phyloP scores from a whole-genome alignment of 2,888 invertebrate genomes.

The Thysanoteuthis rhombus region DNA sequence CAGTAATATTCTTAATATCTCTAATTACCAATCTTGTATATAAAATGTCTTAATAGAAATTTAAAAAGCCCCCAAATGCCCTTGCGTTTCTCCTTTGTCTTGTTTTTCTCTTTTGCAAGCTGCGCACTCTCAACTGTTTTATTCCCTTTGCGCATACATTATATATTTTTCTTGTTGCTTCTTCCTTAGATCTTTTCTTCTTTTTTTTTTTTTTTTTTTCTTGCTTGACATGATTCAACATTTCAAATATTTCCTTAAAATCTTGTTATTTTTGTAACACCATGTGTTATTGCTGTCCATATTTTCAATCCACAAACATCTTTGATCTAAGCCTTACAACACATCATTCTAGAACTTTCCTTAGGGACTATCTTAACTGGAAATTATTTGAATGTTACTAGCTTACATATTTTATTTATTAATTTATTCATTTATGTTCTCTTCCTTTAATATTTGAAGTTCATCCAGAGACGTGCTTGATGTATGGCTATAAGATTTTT shows the following conservation, averaged over 20 bases:
- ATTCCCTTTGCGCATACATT: conserved; percentile 12
- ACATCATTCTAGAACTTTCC: background rate
- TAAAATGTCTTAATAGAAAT: background rate
- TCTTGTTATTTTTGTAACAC: background rate
- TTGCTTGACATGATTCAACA: background rate
- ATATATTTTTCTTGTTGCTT: background rate
- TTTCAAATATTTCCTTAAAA: background rate
- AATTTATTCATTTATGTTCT: background rate
- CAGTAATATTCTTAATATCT: background rate
- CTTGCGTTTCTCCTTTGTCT: background rate
- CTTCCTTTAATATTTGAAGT: background rate
- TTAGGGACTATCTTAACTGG: background rate
- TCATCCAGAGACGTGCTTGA: background rate
- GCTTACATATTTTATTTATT: background rate
- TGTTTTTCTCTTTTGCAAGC: background rate
- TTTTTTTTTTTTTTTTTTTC: background rate
- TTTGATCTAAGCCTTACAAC: background rate
- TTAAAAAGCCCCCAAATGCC: too few species aligned
- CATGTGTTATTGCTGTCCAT: background rate
- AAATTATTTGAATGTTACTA: background rate
- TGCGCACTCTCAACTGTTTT: background rate
- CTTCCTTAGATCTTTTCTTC: background rate
- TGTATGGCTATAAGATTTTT: background rate
- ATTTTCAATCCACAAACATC: background rate
- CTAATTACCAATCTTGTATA: background rate